Evolutionary conservation across 1,140 invertebrate species (phyloP).

Genomic region (Chironomus tepperi): DNA sequence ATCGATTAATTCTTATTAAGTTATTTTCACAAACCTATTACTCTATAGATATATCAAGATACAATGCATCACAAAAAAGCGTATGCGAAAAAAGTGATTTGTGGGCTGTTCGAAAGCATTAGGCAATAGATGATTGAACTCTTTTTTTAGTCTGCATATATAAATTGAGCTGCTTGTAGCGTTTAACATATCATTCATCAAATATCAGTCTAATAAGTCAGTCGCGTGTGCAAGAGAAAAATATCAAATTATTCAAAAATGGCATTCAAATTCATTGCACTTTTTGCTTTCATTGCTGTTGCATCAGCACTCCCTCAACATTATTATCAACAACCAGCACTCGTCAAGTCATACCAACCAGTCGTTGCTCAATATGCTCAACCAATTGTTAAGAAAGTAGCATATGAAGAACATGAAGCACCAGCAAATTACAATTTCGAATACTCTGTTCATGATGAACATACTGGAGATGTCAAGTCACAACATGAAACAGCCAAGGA

Average conservation of each 20-base stretch:
- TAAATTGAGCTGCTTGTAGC: background rate
- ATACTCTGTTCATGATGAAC: conserved; percentile 46
- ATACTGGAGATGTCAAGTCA: conserved; percentile 46
- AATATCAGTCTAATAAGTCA: background rate
- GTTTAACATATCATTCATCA: background rate
- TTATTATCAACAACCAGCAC: conserved; percentile 9
- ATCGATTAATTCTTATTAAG: background rate
- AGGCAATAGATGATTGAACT: background rate
- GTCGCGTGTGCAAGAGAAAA: background rate
- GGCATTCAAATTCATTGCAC: conserved; percentile 15
- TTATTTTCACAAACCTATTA: background rate
- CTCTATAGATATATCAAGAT: background rate
- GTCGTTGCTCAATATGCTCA: background rate
- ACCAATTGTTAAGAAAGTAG: conserved; percentile 8
- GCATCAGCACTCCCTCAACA: background rate
- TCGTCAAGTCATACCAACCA: conserved; percentile 15
- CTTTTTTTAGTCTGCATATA: background rate
- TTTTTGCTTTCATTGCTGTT: background rate
- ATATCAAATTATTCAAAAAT: background rate
- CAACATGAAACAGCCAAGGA: conserved; percentile 47
- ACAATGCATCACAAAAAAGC: background rate
- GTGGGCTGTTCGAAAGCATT: background rate
- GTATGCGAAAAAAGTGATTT: background rate
- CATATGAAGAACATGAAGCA: conserved; percentile 30
- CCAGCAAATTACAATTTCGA: conserved; percentile 45